A percentile compares a stretch with the other conserved stretches of the same genome.
Evolutionary conservation across 2,797 vertebrate genomes (phyloP).

Genomic region (Eulemur albifrons): DNA sequence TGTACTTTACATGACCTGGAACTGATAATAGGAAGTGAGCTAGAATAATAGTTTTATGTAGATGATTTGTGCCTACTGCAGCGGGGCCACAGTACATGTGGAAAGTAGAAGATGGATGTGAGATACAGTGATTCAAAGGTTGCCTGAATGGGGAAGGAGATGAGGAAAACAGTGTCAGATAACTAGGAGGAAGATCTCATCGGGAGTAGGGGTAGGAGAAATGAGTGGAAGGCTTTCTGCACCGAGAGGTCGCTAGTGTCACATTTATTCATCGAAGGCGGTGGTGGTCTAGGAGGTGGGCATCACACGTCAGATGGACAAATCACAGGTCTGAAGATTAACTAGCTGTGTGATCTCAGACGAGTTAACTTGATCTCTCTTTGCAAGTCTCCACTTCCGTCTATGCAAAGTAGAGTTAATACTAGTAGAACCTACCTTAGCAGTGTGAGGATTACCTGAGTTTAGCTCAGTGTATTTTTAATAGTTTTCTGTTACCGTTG

Average conservation of each 20-base stretch:
- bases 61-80: background rate
- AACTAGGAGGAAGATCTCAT: background rate
- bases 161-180: background rate
- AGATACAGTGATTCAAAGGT: background rate
- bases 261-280: background rate
- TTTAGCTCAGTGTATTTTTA: background rate
- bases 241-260: background rate
- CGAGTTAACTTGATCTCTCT: background rate
- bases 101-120: background rate
- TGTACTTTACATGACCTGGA: background rate
- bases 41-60: background rate
- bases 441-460: background rate
- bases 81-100: background rate
- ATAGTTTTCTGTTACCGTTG: background rate
- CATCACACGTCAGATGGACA: too few species aligned
- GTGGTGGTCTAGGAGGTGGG: too few species aligned
- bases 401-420: background rate
- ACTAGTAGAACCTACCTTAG: background rate
- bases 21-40: background rate
- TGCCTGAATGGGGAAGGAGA: background rate
- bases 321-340: background rate
- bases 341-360: background rate
- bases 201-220: background rate
- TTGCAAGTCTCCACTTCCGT: background rate
- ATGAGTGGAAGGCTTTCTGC: too few species aligned